phyloP scores from a whole-genome alignment of 92 coral and sea anemone genomes.

The Pocillopora meandrina region DNA sequence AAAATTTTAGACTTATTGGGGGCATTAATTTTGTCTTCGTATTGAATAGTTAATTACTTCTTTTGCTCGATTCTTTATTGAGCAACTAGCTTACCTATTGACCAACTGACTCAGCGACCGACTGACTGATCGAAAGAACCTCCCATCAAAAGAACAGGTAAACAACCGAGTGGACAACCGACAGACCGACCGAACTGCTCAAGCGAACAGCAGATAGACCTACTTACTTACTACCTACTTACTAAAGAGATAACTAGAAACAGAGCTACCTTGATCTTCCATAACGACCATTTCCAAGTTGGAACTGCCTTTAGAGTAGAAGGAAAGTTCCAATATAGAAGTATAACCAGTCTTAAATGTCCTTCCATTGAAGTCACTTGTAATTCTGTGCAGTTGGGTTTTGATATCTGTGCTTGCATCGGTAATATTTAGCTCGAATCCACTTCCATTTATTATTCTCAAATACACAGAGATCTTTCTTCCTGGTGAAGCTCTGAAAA shows the following conservation, averaged over 20 bases:
- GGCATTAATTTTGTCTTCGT: no score
- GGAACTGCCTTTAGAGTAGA: neutral
- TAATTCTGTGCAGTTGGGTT: neutral
- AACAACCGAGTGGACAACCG: no score
- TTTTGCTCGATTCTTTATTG: no score
- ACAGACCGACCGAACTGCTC: no score
- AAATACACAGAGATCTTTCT: slow-evolving; percentile 19
- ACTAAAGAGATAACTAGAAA: neutral
- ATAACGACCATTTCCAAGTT: slow-evolving; percentile 14
- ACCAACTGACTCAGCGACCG: no score
- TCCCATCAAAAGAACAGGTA: no score
- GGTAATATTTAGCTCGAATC: slow-evolving; percentile 28
- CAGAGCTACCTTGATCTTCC: slow-evolving; percentile 10
- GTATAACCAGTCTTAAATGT: neutral
- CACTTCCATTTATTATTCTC: slow-evolving; percentile 25
- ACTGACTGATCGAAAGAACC: no score
- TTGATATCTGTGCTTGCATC: slow-evolving; percentile 21
- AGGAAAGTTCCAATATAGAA: slow-evolving; percentile 12
- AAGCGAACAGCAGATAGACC: no score
- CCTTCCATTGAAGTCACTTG: slow-evolving; percentile 23
- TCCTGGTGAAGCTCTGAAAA: slow-evolving; percentile 11
- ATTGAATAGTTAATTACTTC: no score
- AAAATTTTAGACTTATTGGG: no score
- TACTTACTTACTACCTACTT: no score
- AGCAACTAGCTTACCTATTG: no score